Base-by-base conservation (phyloP, 2,797 vertebrate genomes). In the Acomys russatus region DNA sequence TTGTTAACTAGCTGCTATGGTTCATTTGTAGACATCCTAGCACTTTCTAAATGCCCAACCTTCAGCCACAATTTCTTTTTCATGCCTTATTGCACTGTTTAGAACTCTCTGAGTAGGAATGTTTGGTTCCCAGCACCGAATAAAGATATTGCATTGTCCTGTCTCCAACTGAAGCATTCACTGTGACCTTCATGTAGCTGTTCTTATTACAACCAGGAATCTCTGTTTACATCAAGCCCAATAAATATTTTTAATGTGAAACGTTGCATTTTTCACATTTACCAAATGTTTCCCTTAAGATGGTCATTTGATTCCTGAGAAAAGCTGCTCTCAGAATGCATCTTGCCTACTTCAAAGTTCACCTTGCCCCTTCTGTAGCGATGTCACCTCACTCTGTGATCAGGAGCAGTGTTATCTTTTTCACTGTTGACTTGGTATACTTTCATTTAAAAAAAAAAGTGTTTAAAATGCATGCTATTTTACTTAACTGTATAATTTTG, bases 351-450 rank as follows among this genome's bases (percentile, higher is more conserved):
- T 86, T 86, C 64, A 17, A 8, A 6, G 0, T 68, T 28, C 35
- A 10, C 44, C 10, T 49, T n/a, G 22, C 33, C 14, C 51, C 20
- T 17, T 15, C 4, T 0, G 4, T 61, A 49, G 44, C 1, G 30
- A 88, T 1, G 28, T 1, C 7, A 9, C 2, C 4, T n/a, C 6
- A 3, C 17, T 56, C 25, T 23, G 1, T 63, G 44, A 12, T 22
- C 6, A 6, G 7, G 20, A 44, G 1, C 3, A 35, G 11, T 2
- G 0, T 9, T 14, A 25, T n/a, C 28, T 1, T 61, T 66, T 0
- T 12, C 9, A 25, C 28, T 17, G n/a, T 28, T 68, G 56, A 7
- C 11, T 3, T 54, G 18, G 6, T 4, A 9, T 38, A 20, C n/a
- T 30, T 9, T 9, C 2, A 76, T 87, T 44, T 44, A 44, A 44